A percentile compares a stretch with the other conserved stretches of the same genome.
Conservation (phyloP, 2,113 vertebrate genomes). For the Gnathonemus echidnorhynchus region DNA sequence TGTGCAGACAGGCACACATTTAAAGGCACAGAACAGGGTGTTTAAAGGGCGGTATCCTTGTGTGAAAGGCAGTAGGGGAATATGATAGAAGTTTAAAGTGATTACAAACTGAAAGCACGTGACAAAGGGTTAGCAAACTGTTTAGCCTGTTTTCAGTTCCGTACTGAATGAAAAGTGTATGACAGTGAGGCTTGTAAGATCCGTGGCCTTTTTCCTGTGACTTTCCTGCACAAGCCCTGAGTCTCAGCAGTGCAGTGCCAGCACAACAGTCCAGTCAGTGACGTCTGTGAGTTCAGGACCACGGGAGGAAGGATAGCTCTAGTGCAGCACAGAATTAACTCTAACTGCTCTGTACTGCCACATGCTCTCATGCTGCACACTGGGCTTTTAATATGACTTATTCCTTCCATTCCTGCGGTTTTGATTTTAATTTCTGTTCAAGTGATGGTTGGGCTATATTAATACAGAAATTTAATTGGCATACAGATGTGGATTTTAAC, state of each 20-base stretch:
- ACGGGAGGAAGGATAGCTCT: neutral
- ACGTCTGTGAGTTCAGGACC: conserved; percentile 10
- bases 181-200: neutral
- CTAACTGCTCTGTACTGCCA: neutral
- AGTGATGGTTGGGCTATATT: neutral
- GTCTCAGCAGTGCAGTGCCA: neutral
- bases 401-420: neutral
- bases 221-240: neutral
- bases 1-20: neutral
- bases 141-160: neutral
- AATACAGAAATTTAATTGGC: neutral
- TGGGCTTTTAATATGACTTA: conserved; percentile 36
- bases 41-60: neutral
- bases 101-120: neutral
- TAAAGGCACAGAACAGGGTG: neutral
- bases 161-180: neutral
- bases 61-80: neutral
- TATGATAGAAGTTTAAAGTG: neutral
- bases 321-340: neutral
- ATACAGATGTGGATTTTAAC: neutral
- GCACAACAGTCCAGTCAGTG: neutral
- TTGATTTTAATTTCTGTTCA: neutral
- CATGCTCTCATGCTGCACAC: conserved; percentile 33
- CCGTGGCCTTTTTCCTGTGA: neutral
- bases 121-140: neutral